Evolutionary conservation across 92 coral and sea anemone species (phyloP).

Genomic region (Virgularia gustaviana): DNA sequence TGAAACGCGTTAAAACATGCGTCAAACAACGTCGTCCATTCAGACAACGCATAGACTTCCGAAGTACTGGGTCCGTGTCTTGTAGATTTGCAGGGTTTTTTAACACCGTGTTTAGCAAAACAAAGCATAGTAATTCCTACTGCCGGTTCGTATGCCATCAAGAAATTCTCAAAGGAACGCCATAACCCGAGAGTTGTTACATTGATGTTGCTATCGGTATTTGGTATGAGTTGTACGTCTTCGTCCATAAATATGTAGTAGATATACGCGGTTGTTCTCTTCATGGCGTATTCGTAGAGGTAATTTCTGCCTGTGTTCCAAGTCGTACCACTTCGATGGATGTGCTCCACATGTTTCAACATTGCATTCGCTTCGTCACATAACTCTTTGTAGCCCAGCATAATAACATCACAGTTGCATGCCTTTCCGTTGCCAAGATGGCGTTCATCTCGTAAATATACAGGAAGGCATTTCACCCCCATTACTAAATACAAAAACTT

Average conservation of each 20-base stretch:
- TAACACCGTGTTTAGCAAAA: not conserved
- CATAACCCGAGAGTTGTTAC: not conserved
- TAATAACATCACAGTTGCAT: conserved; percentile 63
- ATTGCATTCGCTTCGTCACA: conserved; percentile 49
- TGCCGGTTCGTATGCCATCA: conserved; percentile 67
- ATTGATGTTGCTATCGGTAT: not conserved
- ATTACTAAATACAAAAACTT: conserved; percentile 66
- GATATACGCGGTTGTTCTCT: conserved; percentile 50
- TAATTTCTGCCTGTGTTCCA: conserved; percentile 81
- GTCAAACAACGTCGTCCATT: conserved; percentile 63
- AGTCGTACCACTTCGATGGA: conserved; percentile 52
- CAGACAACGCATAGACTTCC: too few relatives aligned
- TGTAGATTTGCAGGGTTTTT: too few relatives aligned
- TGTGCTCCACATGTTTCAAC: conserved; percentile 45
- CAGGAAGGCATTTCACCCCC: conserved; percentile 70
- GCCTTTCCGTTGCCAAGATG: conserved; percentile 45
- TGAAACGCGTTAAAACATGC: conserved; percentile 89
- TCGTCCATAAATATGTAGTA: conserved; percentile 80
- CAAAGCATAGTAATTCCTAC: conserved; percentile 70
- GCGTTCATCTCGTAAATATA: conserved; percentile 47
- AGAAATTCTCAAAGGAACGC: conserved; percentile 66
- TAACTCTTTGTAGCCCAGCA: conserved; percentile 61
- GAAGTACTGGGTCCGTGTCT: too few relatives aligned
- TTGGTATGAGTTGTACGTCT: conserved; percentile 52
- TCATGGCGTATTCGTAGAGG: conserved; percentile 54